Evolutionary conservation across 2,888 invertebrate genomes (phyloP), one percentile per base, ranked within the genome.

Genomic region (Cosmia trapezina): DNA sequence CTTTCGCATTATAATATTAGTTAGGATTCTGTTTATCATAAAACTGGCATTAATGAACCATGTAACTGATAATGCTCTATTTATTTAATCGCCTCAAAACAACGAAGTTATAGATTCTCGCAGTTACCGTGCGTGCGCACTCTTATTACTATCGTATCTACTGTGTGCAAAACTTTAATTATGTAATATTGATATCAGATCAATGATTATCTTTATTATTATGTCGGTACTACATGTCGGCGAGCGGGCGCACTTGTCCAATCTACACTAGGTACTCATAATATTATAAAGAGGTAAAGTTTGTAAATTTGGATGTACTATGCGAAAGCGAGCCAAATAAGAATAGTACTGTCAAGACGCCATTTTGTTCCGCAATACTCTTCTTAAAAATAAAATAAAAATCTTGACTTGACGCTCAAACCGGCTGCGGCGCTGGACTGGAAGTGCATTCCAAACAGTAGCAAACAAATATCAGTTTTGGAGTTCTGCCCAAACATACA

Each of bases 401-500:
- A 28, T 12, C 28, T 28, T 28, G 17, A 17, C 41, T 61, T 17
- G 45, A 19, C 12, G 7, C n/a, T 43, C 8, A 51, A 45, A 17
- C 28, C 11, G 22, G 14, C 37, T 56, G 22, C 11, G 22, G 14
- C 37, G 14, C 37, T 61, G 22, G 19, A 49, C n/a, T 61, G 14
- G 22, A 54, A 60, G 12, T 60, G 59, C 47, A 49, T 54, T 67
- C 47, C 41, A 47, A 60, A 41, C 33, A 49, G 41, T 67, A 19
- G 17, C 12, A 60, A 70, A 62, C 2, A 22, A 47, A 63, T 12
- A 43, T 65, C 14, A 17, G 8, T 54, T 49, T 78, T 78, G 77
- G 77, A 73, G 45, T 63, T 66, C 17, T 78, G 77, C 77, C 77
- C 80, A 74, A 59, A 64, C 14, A 51, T 63, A 53, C 49, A 78